These are phyloP conservation scores for Typhlichthys subterraneus DNA, from an alignment of 2,797 vertebrate species.

Conservation along the genomic window DNA sequence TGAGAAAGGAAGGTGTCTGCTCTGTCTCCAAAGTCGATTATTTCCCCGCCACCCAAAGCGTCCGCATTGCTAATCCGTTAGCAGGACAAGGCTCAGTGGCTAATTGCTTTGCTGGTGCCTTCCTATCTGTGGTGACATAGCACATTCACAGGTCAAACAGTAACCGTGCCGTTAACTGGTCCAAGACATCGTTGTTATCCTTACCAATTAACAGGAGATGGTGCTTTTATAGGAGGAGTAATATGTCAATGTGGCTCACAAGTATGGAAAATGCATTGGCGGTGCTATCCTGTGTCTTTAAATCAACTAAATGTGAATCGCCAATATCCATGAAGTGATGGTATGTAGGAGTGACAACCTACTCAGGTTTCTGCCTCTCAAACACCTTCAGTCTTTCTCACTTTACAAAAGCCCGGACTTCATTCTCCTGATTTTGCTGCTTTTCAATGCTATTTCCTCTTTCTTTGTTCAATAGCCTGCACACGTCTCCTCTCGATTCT, in stretches of 20 bases:
- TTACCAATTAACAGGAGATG: slow-evolving; percentile 23
- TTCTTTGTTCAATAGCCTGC: background rate
- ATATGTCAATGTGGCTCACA: slow-evolving; percentile 11
- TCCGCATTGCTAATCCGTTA: slow-evolving; percentile 39
- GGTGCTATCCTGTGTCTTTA: slow-evolving; percentile 10
- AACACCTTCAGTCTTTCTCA: background rate
- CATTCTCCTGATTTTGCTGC: background rate
- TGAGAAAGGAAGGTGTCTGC: slow-evolving; percentile 20
- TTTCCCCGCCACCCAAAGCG: slow-evolving; percentile 30
- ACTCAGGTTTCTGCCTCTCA: background rate
- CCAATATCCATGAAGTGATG: background rate
- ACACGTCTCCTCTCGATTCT: too few relatives aligned
- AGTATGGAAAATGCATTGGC: background rate
- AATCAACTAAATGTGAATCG: slow-evolving; percentile 24
- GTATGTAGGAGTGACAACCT: background rate
- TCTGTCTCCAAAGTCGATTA: slow-evolving; percentile 43
- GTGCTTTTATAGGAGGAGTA: slow-evolving; percentile 8
- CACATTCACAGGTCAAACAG: slow-evolving; percentile 37
- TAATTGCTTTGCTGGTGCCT: slow-evolving; percentile 48
- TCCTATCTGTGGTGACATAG: slow-evolving; percentile 31
- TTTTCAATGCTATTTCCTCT: background rate
- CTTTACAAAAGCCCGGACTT: background rate
- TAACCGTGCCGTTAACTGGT: background rate
- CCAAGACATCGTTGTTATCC: background rate
- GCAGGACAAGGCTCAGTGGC: slow-evolving; percentile 31